These are phyloP conservation scores for Caenorhabditis latens DNA, from an alignment of 1,140 invertebrate genomes.

Conservation along the genomic window DNA sequence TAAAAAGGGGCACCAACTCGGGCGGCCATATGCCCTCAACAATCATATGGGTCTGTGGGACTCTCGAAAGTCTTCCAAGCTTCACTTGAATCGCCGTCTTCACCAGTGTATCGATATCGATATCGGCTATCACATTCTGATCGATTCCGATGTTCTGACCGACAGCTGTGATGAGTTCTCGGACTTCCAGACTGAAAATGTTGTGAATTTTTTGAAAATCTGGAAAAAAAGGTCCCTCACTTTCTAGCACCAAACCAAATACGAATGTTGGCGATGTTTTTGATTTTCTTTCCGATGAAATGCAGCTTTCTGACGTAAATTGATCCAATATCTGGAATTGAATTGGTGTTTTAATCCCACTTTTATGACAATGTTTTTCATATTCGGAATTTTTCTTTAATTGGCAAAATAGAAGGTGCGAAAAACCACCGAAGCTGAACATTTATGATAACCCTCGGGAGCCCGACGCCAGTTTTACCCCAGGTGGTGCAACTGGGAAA, in stretches of 20 bases:
- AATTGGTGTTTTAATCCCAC: not conserved
- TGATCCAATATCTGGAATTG: constrained; percentile 71
- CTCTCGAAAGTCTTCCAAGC: constrained; percentile 69
- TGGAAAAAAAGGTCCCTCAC: constrained; percentile 61
- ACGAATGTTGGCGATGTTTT: constrained; percentile 73
- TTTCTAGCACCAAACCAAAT: constrained; percentile 76
- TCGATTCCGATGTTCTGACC: constrained; percentile 76
- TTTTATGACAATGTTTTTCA: no score
- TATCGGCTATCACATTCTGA: constrained; percentile 69
- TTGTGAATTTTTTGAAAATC: not conserved
- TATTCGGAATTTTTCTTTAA: no score
- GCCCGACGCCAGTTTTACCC: no score
- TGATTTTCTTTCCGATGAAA: constrained; percentile 72
- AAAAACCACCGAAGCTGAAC: no score
- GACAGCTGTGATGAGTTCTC: constrained; percentile 71
- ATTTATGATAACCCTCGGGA: no score
- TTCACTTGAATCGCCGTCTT: constrained; percentile 74
- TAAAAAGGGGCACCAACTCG: constrained; percentile 74
- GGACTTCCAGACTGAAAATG: constrained; percentile 69
- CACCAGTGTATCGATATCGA: constrained; percentile 73
- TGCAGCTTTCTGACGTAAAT: constrained; percentile 73
- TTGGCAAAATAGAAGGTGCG: no score
- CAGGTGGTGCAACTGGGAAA: no score
- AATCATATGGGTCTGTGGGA: constrained; percentile 75
- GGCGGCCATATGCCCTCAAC: constrained; percentile 76